Evolutionary conservation across 2,888 invertebrate species (phyloP), one percentile per base, ranked within the genome.

Genomic region (Branchellion lobata): DNA sequence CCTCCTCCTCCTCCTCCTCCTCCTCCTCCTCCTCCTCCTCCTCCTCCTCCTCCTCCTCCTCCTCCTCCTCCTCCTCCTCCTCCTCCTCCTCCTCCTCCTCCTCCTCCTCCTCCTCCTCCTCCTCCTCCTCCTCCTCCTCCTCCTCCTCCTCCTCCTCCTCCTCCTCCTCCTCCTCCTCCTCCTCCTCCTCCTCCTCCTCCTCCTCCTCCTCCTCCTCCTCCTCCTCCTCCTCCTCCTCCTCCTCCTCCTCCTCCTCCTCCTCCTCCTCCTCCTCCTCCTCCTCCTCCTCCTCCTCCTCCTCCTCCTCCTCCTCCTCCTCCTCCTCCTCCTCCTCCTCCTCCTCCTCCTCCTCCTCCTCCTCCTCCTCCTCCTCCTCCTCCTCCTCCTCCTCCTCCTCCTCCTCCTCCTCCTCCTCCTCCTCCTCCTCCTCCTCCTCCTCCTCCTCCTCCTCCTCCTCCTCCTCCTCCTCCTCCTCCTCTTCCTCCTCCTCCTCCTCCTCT

Each of bases 211-310:
- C 31, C n/a, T 31, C 27, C 34, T 21, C 31, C 34, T 65, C 65
- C 29, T 29, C 65, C n/a, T 29, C n/a, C n/a, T 29, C n/a, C 65
- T 65, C 65, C 65, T n/a, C 65, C n/a, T 5, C n/a, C n/a, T 5
- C 5, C 65, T 29, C 29, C 14, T 8, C 65, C 65, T n/a, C 65
- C 34, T 57, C 74, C 61, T 33, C 34, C 34, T 36, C 65, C 80
- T 79, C 31, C 74, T 34, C 72, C 18, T 29, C 31, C 18, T 36
- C 2, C 40, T 21, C 24, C 0, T n/a, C 18, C 51, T 47, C 75
- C n/a, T 27, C 27, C 33, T 34, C 18, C 40, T 36, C 40, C 27
- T 18, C 36, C 31, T 72, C 72, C 14, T n/a, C 72, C 31, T 31
- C 27, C 27, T 47, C 27, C 33, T 34, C n/a, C 27, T 33, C 40